A percentile compares a stretch with the other conserved stretches of the same genome.
These are phyloP conservation scores for Merluccius polli DNA, from an alignment of 2,797 vertebrate genomes.

Conservation along the genomic window DNA sequence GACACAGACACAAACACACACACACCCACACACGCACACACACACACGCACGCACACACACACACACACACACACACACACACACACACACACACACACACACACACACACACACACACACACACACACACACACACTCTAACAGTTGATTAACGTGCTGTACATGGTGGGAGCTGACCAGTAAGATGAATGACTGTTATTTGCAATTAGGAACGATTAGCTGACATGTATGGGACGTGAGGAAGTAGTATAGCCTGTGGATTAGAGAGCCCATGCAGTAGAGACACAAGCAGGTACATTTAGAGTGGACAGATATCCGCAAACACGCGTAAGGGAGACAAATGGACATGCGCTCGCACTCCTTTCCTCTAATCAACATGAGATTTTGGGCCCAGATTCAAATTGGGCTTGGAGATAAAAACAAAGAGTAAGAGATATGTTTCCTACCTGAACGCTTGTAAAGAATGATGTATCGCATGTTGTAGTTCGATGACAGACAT, in stretches of 20 bases:
- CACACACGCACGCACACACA: conserved; percentile 15
- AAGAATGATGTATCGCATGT: not conserved
- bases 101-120: not conserved
- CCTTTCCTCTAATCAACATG: not conserved
- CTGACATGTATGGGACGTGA: not conserved
- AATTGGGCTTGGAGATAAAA: not conserved
- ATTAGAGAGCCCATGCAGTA: not conserved
- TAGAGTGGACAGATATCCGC: not conserved
- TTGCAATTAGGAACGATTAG: not conserved
- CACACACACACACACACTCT: conserved; percentile 18
- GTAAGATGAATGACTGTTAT: not conserved
- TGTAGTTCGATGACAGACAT: not conserved
- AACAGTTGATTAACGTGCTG: not conserved
- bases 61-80: conserved; percentile 8
- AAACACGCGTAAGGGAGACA: not conserved
- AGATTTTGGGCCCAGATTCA: not conserved
- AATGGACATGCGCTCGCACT: not conserved
- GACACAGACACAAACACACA: not conserved
- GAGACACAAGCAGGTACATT: not conserved
- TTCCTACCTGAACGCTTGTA: not conserved
- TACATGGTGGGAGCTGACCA: not conserved
- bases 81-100: conserved; percentile 3
- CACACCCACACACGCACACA: not conserved
- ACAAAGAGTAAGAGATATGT: not conserved
- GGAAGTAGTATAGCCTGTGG: too few species aligned